Base-by-base conservation (phyloP, 2,888 invertebrate species). In the Hydraecia micacea region DNA sequence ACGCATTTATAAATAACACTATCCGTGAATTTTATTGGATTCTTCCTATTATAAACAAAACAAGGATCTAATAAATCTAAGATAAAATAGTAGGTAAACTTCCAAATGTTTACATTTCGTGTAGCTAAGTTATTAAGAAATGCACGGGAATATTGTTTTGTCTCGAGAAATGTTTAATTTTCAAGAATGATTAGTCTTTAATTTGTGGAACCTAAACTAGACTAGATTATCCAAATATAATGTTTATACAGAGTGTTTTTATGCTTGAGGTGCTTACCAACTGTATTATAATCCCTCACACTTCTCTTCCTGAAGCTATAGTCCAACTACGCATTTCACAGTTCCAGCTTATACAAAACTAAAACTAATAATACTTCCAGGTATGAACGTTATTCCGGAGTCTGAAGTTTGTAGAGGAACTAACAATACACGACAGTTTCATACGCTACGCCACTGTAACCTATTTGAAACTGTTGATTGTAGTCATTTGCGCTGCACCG, bases 381-480 rank as follows among this genome's bases (percentile, higher is more conserved):
- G 25, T 62, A 28, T n/a, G n/a, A 32, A 52, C 60, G 42, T 73
- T 25, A 65, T 21, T 62, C 28, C 13, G 21, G 2, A 79, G 42
- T 21, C 58, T 28, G 67, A 49, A 77, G 52, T 77, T 52, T 21
- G 36, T 71, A 18, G n/a, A n/a, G 28, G 32, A 58, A 65, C 67
- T 58, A 79, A 80, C 63, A 62, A 71, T 80, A 62, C n/a, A 32
- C 11, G 3, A 5, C 4, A 68, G 49, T 80, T 74, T 60, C 60
- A 70, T 36, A 25, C 15, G 25, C 46, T 80, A 52, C 71, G 81
- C 85, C 65, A 85, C 72, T 72, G 18, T 28, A 63, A 72, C n/a
- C 82, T 71, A 68, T 84, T 84, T 84, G n/a, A 65, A 83, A 42
- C 70, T 32, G n/a, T 58, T 81, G 52, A 69, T 60, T 83, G 65